Evolutionary conservation across 1,140 invertebrate genomes (phyloP), one percentile per base, ranked within the genome.

Genomic region (Saccostrea echinata): DNA sequence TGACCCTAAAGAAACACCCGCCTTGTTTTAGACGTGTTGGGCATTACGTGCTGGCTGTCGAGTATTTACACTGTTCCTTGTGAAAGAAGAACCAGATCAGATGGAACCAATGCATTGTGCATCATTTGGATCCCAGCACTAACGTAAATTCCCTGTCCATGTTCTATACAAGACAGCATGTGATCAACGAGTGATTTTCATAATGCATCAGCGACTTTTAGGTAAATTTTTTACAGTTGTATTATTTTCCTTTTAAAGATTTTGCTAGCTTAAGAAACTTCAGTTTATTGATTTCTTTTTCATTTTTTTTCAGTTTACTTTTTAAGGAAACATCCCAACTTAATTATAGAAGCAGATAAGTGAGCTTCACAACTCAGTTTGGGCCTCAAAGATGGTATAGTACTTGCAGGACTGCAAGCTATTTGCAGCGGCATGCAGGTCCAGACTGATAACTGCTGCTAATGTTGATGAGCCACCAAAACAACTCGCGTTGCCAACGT

Each of bases 261-360:
- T 76, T n/a, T 16, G 18, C 71, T 21, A 43, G 8, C 43, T 51
- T 43, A 13, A 35, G 12, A 9, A 9, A 13, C 13, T 8, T 21
- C 13, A 13, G 24, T 27, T 21, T 76, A 76, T 30, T 13, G 33
- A 13, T n/a, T 13, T 21, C 3, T 30, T 76, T n/a, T 4, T 4
- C 12, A n/a, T 52, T n/a, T 11, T 43, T 52, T 43, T n/a, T 35
- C 43, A 18, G 12, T 82, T 82, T 43, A 21, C 35, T 82, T 43
- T 43, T 57, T 3, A 86, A n/a, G 91, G 91, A 55, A 90, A 91
- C 64, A 88, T 88, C 51, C 84, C 88, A 30, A 89, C 83, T 24
- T 71, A 81, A 30, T 76, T 90, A 3, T n/a, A 43, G 53, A 88
- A 90, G 55, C 13, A 64, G 35, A 57, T 89, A 30, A 61, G 55